These are phyloP conservation scores for Mus spretus DNA, from an alignment of 2,797 vertebrate genomes.

Conservation along the genomic window DNA sequence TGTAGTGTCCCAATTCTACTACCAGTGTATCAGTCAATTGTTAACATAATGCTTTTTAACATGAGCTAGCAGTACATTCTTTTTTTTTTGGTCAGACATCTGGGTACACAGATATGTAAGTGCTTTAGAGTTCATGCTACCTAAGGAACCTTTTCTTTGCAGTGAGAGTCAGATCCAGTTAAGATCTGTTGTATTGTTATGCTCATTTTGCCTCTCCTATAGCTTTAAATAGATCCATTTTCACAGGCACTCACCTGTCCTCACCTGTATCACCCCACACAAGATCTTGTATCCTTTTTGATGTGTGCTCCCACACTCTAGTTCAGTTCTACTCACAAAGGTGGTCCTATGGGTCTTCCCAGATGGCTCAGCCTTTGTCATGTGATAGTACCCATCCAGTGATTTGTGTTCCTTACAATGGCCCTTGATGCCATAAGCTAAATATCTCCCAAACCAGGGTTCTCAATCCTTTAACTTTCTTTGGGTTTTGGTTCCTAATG, in stretches of 20 bases:
- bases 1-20: neutral
- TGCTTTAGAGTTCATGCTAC: neutral
- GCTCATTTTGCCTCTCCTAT: neutral
- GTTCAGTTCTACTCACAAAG: neutral
- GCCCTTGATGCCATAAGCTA: neutral
- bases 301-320: neutral
- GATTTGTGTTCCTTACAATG: neutral
- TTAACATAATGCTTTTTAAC: conserved; percentile 43
- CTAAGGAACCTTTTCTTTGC: neutral
- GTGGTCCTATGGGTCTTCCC: neutral
- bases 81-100: neutral
- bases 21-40: neutral
- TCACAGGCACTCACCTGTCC: neutral
- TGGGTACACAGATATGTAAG: neutral
- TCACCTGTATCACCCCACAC: too few species aligned
- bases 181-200: neutral
- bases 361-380: neutral
- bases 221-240: neutral
- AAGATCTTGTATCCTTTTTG: neutral
- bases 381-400: neutral
- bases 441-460: neutral
- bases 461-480: neutral
- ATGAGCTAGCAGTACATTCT: neutral
- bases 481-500: neutral
- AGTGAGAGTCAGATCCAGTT: neutral